These are phyloP conservation scores for Reticulitermes speratus DNA, from an alignment of 1,140 invertebrate genomes.

Conservation along the genomic window DNA sequence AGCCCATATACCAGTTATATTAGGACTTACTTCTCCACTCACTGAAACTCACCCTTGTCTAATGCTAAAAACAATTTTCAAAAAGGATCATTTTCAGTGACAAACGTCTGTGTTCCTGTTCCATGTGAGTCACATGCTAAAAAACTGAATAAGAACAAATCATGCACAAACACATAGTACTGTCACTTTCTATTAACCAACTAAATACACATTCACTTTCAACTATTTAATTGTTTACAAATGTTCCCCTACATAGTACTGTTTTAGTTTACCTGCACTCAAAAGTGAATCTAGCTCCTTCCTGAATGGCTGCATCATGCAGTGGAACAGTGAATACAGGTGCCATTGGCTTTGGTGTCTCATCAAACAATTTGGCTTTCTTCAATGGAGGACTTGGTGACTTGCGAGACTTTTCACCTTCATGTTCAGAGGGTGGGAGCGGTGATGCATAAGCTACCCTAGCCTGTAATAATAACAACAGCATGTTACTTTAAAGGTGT, in stretches of 20 bases:
- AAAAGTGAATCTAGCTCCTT: slow-evolving; percentile 69
- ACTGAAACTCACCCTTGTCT: too few species aligned
- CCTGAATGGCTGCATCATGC: slow-evolving; percentile 68
- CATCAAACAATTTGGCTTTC: slow-evolving; percentile 44
- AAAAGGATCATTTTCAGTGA: too few species aligned
- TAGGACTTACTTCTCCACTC: too few species aligned
- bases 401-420: slow-evolving; percentile 39
- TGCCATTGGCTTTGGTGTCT: slow-evolving; percentile 43
- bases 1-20: too few species aligned
- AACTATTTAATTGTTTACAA: too few species aligned
- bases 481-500: background rate
- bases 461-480: background rate
- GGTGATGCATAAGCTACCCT: slow-evolving; percentile 21
- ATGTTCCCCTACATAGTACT: background rate
- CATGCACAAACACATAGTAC: background rate
- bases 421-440: slow-evolving; percentile 39
- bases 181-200: too few species aligned
- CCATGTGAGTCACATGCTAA: too few species aligned
- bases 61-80: too few species aligned
- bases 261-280: slow-evolving; percentile 51
- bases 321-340: slow-evolving; percentile 64
- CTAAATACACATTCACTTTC: too few species aligned
- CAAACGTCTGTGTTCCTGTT: too few species aligned
- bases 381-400: slow-evolving; percentile 41
- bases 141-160: background rate